Base-by-base conservation (phyloP, 2,797 vertebrate genomes). In the Phataginus tetradactyla region DNA sequence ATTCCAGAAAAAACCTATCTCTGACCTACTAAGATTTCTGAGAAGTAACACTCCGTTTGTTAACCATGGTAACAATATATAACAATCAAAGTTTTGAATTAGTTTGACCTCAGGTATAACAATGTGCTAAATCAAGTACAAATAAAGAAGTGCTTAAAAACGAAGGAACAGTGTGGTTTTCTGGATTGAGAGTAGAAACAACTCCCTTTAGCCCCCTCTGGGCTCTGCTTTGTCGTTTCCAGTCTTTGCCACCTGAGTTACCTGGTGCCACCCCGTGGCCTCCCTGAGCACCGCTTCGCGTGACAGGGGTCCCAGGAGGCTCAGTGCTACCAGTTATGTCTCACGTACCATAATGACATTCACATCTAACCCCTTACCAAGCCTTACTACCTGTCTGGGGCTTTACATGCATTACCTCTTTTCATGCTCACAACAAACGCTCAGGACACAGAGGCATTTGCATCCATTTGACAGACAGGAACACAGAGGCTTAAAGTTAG, bases 121-220 rank as follows among this genome's bases (percentile, higher is more conserved):
- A 45, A 20, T 34, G 25, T 25, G 69, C 75, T 55, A 77, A 74
- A 23, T 86, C 78, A 55, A 90, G 53, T 5, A 77, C 39, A 90
- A 4, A 61, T 23, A 49, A 29, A 72, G 34, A 71, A 83, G 69
- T 6, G 51, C 64, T 64, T 84, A 21, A 49, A 94, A 59, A 84
- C 90, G 89, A 86, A 93, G 57, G 83, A 91, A 93, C 66, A 17
- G 63, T 92, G 80, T 25, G 37, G 59, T 78, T 91, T 93, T 90
- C 84, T 85, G 71, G 59, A 57, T 6, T 34, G 86, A 91, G 61
- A 64, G 32, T 61, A 86, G 32, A 27, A 85, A 37, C 25, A 18
- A 51, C 57, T 66, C 59, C 4, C 4, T 45, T 55, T 4, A 37
- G n/a, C 55, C 34, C 12, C 45, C 29, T 17, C 7, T 5, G n/a